phyloP scores from a whole-genome alignment of 2,797 vertebrate species.

The Tapirus indicus region DNA sequence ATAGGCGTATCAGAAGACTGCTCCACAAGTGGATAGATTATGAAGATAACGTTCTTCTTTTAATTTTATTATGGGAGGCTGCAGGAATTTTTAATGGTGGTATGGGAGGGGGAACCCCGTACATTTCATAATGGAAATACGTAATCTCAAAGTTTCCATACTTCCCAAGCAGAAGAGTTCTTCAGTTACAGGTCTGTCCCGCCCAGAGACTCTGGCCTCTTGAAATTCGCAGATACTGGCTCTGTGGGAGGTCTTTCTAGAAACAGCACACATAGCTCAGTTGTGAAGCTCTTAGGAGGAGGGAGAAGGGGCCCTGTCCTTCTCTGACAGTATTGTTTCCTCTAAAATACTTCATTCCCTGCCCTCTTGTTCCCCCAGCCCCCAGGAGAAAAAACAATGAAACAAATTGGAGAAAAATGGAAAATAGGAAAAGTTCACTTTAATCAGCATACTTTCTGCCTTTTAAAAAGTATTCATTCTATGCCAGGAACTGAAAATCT shows the following conservation, averaged over 20 bases:
- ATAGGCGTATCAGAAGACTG: background rate
- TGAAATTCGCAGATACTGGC: constrained; percentile 68
- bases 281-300: background rate
- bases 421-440: background rate
- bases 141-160: background rate
- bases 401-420: background rate
- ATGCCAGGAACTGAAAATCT: background rate
- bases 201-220: constrained; percentile 53
- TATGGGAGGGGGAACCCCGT: background rate
- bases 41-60: background rate
- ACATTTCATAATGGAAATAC: background rate
- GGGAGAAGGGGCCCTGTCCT: background rate
- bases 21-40: background rate
- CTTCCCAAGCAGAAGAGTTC: constrained; percentile 57
- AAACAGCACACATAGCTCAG: constrained; percentile 54
- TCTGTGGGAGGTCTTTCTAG: constrained; percentile 79
- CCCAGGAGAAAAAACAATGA: background rate
- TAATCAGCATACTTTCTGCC: constrained; percentile 17
- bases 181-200: constrained; percentile 38
- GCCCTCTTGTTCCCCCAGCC: background rate
- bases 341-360: background rate
- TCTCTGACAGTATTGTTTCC: background rate
- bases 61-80: background rate
- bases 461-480: constrained; percentile 34
- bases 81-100: background rate